Evolutionary conservation across 2,888 invertebrate genomes (phyloP), one percentile per base, ranked within the genome.

Genomic region (Tetanocera ferruginea): DNA sequence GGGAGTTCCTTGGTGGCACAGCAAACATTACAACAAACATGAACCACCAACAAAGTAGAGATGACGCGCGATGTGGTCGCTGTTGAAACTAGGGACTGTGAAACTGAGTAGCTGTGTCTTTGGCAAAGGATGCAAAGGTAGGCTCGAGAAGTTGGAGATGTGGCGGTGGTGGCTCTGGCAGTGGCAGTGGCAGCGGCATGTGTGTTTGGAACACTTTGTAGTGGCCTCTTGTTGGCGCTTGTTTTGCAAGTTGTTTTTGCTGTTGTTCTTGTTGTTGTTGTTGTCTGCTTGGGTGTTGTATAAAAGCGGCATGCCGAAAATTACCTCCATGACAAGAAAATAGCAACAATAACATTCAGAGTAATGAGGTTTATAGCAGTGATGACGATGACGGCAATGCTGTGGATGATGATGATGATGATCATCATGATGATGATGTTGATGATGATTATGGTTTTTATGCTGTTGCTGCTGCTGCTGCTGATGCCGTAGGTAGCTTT

Each of bases 1-100:
- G 57, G 43, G 37, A 34, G 67, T 76, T 70, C 82, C 82, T 82
- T 82, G 80, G 81, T 82, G 82, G 82, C 80, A 80, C 79, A 80
- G 79, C 37, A 78, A 79, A 77, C 77, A 74, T 80, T 79, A 80
- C 81, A 80, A 80, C 78, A 76, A 77, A 79, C 66, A 76, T 71
- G 62, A 79, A 73, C 82, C 80, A 80, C 81, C 81, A 79, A 80
- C 78, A 80, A 77, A 70, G 67, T 19, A n/a, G n/a, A 57, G 55
- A 37, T 55, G 69, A 60, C 31, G 70, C 66, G 77, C 71, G 78
- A 60, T 73, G 76, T 11, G 60, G 76, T 62, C 60, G 57, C 49
- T 67, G 72, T 70, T 64, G 66, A 51, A 57, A 43, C 55, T 57
- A 28, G 57, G 62, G 64, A 69, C 76, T 80, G 78, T 75, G 75